Percentiles rank a stretch among this genome's conserved stretches.
Conservation (phyloP, 2,888 invertebrate genomes). For the Melinopterus prodromus region DNA sequence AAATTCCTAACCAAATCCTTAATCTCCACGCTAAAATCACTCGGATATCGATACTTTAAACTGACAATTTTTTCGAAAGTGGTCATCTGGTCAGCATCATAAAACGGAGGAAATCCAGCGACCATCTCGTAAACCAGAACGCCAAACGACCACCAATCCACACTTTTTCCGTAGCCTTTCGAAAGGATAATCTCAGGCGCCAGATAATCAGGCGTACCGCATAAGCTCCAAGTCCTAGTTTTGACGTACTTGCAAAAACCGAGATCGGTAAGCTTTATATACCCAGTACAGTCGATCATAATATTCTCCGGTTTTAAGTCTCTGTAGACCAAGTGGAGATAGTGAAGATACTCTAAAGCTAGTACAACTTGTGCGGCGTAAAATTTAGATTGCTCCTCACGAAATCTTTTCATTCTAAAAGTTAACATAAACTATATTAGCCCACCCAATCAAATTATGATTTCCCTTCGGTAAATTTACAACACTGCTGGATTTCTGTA, state of each 20-base stretch:
- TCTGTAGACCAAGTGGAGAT: conserved; percentile 85
- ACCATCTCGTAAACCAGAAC: conserved; percentile 89
- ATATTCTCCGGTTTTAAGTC: conserved; percentile 95
- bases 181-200: conserved; percentile 91
- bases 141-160: conserved; percentile 97
- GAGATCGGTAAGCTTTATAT: conserved; percentile 91
- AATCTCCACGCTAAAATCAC: conserved; percentile 81
- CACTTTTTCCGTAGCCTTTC: conserved; percentile 90
- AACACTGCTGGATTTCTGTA: too few relatives aligned
- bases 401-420: conserved; percentile 63
- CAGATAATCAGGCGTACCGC: conserved; percentile 96
- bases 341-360: conserved; percentile 91
- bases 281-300: conserved; percentile 79
- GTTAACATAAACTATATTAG: neutral
- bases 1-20: conserved; percentile 85
- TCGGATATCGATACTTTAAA: conserved; percentile 87
- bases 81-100: conserved; percentile 88
- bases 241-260: conserved; percentile 88
- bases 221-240: conserved; percentile 88
- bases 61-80: conserved; percentile 94
- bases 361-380: conserved; percentile 90
- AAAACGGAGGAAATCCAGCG: conserved; percentile 93
- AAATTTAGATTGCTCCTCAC: conserved; percentile 83
- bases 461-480: too few relatives aligned
- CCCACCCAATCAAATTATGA: too few relatives aligned